phyloP scores from a whole-genome alignment of 2,888 invertebrate genomes.

The Abrostola tripartita region DNA sequence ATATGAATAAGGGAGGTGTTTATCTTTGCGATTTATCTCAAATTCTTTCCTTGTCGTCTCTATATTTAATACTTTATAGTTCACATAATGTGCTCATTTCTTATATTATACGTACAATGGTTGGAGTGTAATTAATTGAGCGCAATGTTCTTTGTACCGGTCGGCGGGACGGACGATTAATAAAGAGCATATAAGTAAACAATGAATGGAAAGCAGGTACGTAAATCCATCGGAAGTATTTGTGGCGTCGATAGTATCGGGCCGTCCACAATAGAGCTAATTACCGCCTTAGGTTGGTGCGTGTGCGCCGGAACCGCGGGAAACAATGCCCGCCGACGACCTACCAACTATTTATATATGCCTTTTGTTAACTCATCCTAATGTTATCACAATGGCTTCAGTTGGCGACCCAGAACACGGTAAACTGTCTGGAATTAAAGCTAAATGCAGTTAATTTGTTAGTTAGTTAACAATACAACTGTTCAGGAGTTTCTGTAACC shows the following conservation, averaged over 20 bases:
- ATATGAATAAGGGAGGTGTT: constrained; percentile 37
- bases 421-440: constrained; percentile 33
- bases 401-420: constrained; percentile 22
- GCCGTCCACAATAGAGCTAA: constrained; percentile 84
- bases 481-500: neutral
- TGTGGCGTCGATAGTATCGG: constrained; percentile 80
- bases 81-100: constrained; percentile 23
- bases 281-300: constrained; percentile 74
- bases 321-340: constrained; percentile 74
- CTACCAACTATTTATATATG: constrained; percentile 59
- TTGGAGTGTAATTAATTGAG: constrained; percentile 36
- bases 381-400: constrained; percentile 65
- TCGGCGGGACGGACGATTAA: constrained; percentile 50
- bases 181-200: constrained; percentile 66
- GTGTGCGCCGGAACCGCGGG: constrained; percentile 71
- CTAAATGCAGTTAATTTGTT: constrained; percentile 28
- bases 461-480: constrained; percentile 9
- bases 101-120: constrained; percentile 17
- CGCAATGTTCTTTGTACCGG: constrained; percentile 31
- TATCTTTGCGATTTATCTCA: constrained; percentile 39
- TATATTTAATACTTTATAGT: constrained; percentile 20
- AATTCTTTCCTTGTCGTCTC: constrained; percentile 34
- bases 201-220: constrained; percentile 84
- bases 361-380: constrained; percentile 74
- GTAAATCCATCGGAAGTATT: constrained; percentile 86